Percentiles rank a stretch among this genome's conserved stretches.
Evolutionary conservation across 2,113 vertebrate species (phyloP).

Genomic region (Podarcis raffonei): DNA sequence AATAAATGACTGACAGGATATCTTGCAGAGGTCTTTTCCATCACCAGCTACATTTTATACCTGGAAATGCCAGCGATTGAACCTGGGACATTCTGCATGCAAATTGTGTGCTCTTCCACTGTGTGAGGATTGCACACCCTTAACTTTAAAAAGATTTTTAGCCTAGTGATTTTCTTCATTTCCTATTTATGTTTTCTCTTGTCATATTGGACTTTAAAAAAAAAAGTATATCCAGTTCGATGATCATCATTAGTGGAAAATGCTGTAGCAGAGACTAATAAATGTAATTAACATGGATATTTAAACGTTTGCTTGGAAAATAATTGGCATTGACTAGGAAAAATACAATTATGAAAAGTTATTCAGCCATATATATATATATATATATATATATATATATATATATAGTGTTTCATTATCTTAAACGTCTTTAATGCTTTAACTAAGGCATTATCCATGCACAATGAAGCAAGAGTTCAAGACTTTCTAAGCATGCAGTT

Average conservation of each 20-base stretch:
- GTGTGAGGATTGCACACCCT: not conserved
- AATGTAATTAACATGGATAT: conserved; percentile 65
- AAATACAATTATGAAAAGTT: conserved; percentile 63
- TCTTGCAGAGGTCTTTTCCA: too few relatives aligned
- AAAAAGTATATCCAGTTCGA: conserved; percentile 37
- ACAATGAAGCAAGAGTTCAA: conserved; percentile 34
- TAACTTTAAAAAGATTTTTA: not conserved
- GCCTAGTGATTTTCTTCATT: not conserved
- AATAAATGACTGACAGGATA: too few relatives aligned
- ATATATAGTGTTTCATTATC: conserved; percentile 48
- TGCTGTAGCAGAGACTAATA: conserved; percentile 62
- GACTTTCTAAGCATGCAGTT: conserved; percentile 17
- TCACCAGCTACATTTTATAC: not conserved
- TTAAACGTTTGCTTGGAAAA: conserved; percentile 63
- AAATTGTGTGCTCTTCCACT: not conserved
- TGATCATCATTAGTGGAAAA: conserved; percentile 55
- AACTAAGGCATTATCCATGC: conserved; percentile 29
- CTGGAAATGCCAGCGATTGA: not conserved
- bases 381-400: not conserved
- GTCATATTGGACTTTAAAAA: not conserved
- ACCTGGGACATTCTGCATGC: not conserved
- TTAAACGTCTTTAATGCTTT: conserved; percentile 63
- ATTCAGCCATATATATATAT: conserved; percentile 36
- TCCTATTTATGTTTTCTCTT: not conserved
- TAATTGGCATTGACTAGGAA: conserved; percentile 53